Percentiles rank a stretch among this genome's conserved stretches.
Evolutionary conservation across 2,797 vertebrate species (phyloP).

Genomic region (Enoplosus armatus): DNA sequence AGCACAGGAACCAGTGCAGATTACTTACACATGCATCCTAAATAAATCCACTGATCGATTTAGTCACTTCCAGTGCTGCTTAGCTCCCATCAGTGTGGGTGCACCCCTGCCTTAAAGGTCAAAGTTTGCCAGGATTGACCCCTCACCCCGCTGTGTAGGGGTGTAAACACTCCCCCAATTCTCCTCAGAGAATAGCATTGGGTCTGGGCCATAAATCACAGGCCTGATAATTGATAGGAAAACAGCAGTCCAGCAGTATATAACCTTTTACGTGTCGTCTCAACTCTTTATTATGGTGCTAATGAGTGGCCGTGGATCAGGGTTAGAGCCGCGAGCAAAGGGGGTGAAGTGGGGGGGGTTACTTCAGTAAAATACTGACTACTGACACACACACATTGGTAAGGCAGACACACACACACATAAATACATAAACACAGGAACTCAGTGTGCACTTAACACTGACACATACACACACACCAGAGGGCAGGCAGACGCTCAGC

Average conservation of each 20-base stretch:
- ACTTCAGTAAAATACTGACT: constrained; percentile 64
- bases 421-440: constrained; percentile 44
- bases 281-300: constrained; percentile 99
- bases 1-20: constrained; percentile 27
- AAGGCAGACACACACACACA: constrained; percentile 10
- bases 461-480: constrained; percentile 40
- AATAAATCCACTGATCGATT: constrained; percentile 56
- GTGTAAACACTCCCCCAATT: constrained; percentile 77
- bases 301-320: constrained; percentile 97
- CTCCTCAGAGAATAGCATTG: constrained; percentile 92
- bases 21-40: constrained; percentile 55
- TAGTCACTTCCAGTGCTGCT: constrained; percentile 47
- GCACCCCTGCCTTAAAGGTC: constrained; percentile 68
- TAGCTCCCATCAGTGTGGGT: constrained; percentile 36
- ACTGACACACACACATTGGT: constrained; percentile 32
- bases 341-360: constrained; percentile 30
- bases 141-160: constrained; percentile 67
- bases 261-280: constrained; percentile 99
- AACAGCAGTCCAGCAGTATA: constrained; percentile 99
- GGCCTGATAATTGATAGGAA: constrained; percentile 99
- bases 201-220: constrained; percentile 96
- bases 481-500: constrained; percentile 48
- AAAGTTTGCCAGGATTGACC: constrained; percentile 77
- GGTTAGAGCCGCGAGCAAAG: constrained; percentile 65
- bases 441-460: constrained; percentile 17